Base-by-base conservation (phyloP, 1,140 invertebrate species). In the Oscheius sp. region DNA sequence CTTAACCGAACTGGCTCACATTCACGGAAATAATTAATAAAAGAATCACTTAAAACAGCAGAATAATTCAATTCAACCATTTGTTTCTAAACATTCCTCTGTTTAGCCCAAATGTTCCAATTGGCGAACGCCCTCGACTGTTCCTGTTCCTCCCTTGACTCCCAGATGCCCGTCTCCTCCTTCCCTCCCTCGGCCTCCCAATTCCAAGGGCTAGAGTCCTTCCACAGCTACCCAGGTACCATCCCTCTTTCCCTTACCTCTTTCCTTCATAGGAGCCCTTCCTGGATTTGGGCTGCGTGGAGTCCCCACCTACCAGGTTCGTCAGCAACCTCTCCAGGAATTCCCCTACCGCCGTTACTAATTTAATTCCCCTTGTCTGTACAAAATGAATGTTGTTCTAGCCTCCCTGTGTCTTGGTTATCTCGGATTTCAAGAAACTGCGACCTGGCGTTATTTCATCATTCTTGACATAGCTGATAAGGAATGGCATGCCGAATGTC, bases 61-160 rank as follows among this genome's bases (percentile, higher is more conserved):
- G 28, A 26, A 49, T 58, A 38, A 63, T 23, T 38, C 28, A n/a
- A 63, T 38, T 63, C 20, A 3, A 18, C 34, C 61, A 26, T 63
- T 23, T 35, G n/a, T 23, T 34, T 35, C 46, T 34, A 10, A n/a
- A 29, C 15, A 34, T 26, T 36, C 4, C 26, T n/a, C 0, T 15
- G 31, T 42, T 68, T 68, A 68, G 67, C 67, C 28, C 67, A 68
- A 68, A 49, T 68, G 20, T 36, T 68, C 34, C 49, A 49, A 4
- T 31, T 68, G 7, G 67, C 67, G 49, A 68, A 68, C 31, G 34
- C 26, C 0, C 38, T 68, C 49, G 67, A 68, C 20, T 68, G 67
- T 31, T 26, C n/a, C 2, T 68, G 67, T 42, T 46, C 36, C 2
- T 68, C 67, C 7, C 49, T 58, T 28, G 55, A 61, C 55, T 38